These are phyloP conservation scores for Enoplosus armatus DNA, from an alignment of 2,797 vertebrate genomes.

Conservation along the genomic window DNA sequence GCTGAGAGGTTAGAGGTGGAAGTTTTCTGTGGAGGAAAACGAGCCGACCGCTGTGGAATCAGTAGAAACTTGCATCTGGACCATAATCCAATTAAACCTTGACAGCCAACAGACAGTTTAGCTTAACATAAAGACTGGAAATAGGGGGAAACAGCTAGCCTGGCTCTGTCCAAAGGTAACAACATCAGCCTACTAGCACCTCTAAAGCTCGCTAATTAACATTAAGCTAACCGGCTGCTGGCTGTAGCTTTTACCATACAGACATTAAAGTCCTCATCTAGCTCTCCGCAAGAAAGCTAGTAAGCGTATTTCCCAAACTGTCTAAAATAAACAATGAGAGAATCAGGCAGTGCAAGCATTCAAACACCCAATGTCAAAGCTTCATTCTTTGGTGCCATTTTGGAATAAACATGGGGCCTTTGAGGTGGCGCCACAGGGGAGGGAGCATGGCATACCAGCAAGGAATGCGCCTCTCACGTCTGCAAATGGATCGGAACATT, in stretches of 20 bases:
- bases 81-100: constrained; percentile 25
- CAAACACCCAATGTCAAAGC: not conserved
- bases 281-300: not conserved
- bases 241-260: not conserved
- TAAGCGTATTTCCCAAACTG: constrained; percentile 1
- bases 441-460: constrained; percentile 22
- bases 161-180: not conserved
- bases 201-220: not conserved
- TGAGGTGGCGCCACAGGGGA: constrained; percentile 38
- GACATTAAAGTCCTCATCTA: not conserved
- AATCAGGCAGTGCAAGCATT: not conserved
- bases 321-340: not conserved
- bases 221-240: not conserved
- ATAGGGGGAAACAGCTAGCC: no score
- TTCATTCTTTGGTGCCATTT: constrained; percentile 18
- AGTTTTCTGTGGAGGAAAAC: constrained; percentile 12
- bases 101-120: not conserved
- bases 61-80: constrained; percentile 13
- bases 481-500: constrained; percentile 58
- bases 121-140: not conserved
- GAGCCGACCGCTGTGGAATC: not conserved
- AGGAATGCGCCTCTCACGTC: constrained; percentile 44
- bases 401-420: constrained; percentile 35
- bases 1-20: constrained; percentile 50
- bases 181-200: not conserved